Evolutionary conservation across 2,797 vertebrate genomes (phyloP), one percentile per base, ranked within the genome.

Genomic region (Alouatta caraya): DNA sequence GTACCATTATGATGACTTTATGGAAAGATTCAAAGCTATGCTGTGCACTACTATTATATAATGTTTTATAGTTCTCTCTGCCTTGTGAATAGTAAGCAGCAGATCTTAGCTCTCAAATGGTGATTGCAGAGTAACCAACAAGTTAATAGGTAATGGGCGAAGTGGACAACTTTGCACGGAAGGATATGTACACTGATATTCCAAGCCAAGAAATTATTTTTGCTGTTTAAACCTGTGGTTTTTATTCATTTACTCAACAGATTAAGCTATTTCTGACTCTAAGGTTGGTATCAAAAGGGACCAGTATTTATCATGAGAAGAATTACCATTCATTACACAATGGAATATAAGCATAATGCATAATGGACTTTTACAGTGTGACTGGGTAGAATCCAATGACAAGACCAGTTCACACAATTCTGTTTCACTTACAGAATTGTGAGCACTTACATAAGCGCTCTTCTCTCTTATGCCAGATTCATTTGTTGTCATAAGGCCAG

Each of bases 101-200:
- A 84, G 94, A 80, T 92, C 86, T 97, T 46, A 81, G 96, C 91
- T 97, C 96, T 94, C 13, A 52, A 93, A 93, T 50, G 95, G 87
- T 79, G 93, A 96, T 67, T 98, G 97, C 88, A 95, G 95, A 96
- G 96, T 96, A 93, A 78, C 97, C 89, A 90, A 70, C 52, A 97
- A 98, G 98, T 99, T 98, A 98, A 98, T 98, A 3, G 83, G 90
- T 98, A 98, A 98, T 97, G 75, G 96, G 97, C 72, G 82, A 94
- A 86, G 93, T 93, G 96, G 90, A 98, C 98, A 98, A 98, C 98
- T 99, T 98, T 98, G 98, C 95, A 98, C 98, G 3, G 50, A 97
- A 90, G 97, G 93, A 90, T 91, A 96, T 59, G 96, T 26, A 93
- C 91, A 50, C 52, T 52, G 97, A 98, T 88, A 95, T 96, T 98